Conservation (phyloP, 2,888 invertebrate genomes). For the Latheticus oryzae region DNA sequence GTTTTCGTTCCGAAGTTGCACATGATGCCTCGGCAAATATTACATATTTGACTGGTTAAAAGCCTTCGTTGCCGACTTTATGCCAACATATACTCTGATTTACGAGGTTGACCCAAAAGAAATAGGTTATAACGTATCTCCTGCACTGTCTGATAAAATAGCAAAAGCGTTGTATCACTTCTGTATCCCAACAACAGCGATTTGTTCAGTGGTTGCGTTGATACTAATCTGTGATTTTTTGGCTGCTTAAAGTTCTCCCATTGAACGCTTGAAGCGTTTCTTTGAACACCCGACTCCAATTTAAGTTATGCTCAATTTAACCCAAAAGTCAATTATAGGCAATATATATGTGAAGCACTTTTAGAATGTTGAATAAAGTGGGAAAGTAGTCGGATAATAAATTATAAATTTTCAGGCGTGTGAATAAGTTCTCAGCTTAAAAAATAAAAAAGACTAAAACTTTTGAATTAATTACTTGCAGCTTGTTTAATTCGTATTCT, state of each 20-base stretch:
- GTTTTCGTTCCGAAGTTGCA: slow-evolving; percentile 9
- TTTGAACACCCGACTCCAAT: background rate
- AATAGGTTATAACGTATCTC: too few species aligned
- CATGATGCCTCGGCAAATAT: slow-evolving; percentile 23
- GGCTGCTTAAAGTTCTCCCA: slow-evolving; percentile 1
- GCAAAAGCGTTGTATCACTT: too few species aligned
- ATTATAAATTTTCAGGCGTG: slow-evolving; percentile 6
- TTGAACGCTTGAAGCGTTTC: background rate
- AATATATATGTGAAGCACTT: slow-evolving; percentile 8
- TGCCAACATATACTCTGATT: slow-evolving; percentile 23
- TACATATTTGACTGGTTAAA: slow-evolving; percentile 36
- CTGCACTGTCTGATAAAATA: too few species aligned
- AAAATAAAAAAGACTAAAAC: slow-evolving; percentile 5
- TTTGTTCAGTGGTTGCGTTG: too few species aligned
- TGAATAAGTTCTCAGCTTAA: background rate
- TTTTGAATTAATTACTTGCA: slow-evolving; percentile 6
- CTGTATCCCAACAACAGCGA: too few species aligned
- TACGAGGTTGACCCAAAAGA: too few species aligned
- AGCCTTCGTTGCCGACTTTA: slow-evolving; percentile 21
- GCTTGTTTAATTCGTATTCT: slow-evolving; percentile 1
- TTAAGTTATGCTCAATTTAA: slow-evolving; percentile 11
- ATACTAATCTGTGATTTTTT: too few species aligned
- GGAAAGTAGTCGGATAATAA: slow-evolving; percentile 8
- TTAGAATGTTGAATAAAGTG: slow-evolving; percentile 16
- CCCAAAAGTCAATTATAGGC: slow-evolving; percentile 14